Evolutionary conservation across 2,888 invertebrate species (phyloP).

Genomic region (Fragum sueziense): DNA sequence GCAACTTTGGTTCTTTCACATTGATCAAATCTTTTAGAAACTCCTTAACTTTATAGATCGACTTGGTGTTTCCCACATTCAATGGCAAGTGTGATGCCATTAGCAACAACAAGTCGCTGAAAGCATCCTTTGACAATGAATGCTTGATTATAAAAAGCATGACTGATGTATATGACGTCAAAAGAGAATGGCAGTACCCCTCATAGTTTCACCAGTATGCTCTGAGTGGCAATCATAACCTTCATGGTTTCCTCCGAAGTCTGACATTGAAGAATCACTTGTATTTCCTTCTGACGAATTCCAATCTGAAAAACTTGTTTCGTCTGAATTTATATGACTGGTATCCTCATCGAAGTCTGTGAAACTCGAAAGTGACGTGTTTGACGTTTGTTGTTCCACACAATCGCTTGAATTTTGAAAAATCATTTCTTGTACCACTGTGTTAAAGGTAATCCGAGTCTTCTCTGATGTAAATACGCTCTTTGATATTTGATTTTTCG

Average conservation of each 20-base stretch:
- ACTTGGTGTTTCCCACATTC: background rate
- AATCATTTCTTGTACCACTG: background rate
- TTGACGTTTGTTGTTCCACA: background rate
- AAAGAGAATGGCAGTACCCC: background rate
- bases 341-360: background rate
- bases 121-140: constrained; percentile 5
- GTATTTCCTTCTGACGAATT: background rate
- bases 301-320: constrained; percentile 6
- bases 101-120: background rate
- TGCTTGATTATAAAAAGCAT: constrained; percentile 3
- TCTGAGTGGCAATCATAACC: background rate
- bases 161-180: constrained; percentile 1
- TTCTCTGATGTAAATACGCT: too few species aligned
- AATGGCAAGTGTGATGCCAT: background rate
- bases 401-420: background rate
- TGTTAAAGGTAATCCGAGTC: too few species aligned
- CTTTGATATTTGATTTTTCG: too few species aligned
- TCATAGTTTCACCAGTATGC: background rate
- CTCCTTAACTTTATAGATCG: constrained; percentile 7
- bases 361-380: background rate
- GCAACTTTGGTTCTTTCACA: constrained; percentile 2
- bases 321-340: background rate
- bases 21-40: constrained; percentile 1
- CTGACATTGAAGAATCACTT: background rate
- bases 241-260: background rate